Conservation (phyloP, 2,797 vertebrate genomes). For the Tangara arthus region DNA sequence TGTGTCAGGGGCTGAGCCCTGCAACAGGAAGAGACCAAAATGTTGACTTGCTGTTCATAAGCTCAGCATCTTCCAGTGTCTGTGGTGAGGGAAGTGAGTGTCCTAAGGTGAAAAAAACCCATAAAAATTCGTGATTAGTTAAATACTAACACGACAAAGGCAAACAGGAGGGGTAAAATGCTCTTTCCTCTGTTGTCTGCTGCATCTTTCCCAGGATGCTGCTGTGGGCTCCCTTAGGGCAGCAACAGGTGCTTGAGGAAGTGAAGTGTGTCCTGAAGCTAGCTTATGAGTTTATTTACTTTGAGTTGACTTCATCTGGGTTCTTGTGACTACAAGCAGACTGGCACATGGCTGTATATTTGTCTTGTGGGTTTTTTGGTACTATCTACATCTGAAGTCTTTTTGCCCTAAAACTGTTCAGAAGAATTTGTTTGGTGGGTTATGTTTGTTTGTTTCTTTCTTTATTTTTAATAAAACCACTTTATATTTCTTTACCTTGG, state of each 20-base stretch:
- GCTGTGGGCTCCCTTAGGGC: not conserved
- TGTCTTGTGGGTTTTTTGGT: not conserved
- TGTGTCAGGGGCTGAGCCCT: not conserved
- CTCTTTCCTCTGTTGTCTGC: not conserved
- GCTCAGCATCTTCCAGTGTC: too few relatives aligned
- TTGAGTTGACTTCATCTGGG: not conserved
- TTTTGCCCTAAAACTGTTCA: not conserved
- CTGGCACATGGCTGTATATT: not conserved
- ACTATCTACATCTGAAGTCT: not conserved
- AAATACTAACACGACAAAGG: fast-evolving
- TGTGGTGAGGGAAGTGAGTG: not conserved
- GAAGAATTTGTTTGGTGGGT: not conserved
- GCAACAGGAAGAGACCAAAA: not conserved
- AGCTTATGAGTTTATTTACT: not conserved
- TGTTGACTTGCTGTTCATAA: not conserved
- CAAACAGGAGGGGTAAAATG: not conserved
- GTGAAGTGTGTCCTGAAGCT: not conserved
- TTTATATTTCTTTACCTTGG: not conserved
- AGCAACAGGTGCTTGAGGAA: not conserved
- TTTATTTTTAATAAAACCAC: not conserved
- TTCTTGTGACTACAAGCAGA: not conserved
- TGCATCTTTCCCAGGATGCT: not conserved
- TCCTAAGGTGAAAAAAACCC: fast-evolving
- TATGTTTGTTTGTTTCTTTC: fast-evolving
- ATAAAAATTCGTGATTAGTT: not conserved